Evolutionary conservation across 64 coral and sea anemone genomes (phyloP), one percentile per base, ranked within the genome.

Genomic region (Dendrophyllia cribrosa): DNA sequence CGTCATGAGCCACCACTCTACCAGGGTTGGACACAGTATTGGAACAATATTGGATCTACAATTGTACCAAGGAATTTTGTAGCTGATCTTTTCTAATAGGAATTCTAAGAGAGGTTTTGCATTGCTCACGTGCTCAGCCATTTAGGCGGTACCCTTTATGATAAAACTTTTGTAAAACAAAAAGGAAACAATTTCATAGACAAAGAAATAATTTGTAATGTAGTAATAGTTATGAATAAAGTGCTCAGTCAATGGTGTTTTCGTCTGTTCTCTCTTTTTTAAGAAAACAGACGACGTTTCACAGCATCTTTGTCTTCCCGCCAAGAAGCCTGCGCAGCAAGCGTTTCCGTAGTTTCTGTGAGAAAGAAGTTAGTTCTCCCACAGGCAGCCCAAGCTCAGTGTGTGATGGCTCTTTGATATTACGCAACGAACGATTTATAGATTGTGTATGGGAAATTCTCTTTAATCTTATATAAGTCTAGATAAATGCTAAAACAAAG

Each of bases 71-170:
- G 58, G 20, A 67, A 64, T 67, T 67, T 79, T 84, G 17, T 66
- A 84, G 80, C 45, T 67, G 60, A 84, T 67, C 44, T 50, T 84
- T 84, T 67, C 65, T 24, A 67, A 9, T 84, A 51, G 62, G 47
- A 22, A 68, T 68, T 84, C 61, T 67, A 75, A 19, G 19, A 68
- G 8, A 51, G 21, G 1, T 58, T 79, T 56, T 79, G 53, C 23
- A 59, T 79, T 59, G 7, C 7, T 79, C 77, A 59, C 25, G 47
- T 25, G 58, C 44, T 68, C 80, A 47, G 9, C 7, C 62, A 3
- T 51, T 51, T 19, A 52, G 17, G 26, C 17, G 34, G 7, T 44
- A 51, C 7, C 10, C 9, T 10, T 19, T 67, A 48, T n/a, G 44
- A 14, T 14, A 9, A 61, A 66, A 49, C 60, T 84, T 84, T 84